phyloP scores from a whole-genome alignment of 2,888 invertebrate species.

The Ceriagrion tenellum region DNA sequence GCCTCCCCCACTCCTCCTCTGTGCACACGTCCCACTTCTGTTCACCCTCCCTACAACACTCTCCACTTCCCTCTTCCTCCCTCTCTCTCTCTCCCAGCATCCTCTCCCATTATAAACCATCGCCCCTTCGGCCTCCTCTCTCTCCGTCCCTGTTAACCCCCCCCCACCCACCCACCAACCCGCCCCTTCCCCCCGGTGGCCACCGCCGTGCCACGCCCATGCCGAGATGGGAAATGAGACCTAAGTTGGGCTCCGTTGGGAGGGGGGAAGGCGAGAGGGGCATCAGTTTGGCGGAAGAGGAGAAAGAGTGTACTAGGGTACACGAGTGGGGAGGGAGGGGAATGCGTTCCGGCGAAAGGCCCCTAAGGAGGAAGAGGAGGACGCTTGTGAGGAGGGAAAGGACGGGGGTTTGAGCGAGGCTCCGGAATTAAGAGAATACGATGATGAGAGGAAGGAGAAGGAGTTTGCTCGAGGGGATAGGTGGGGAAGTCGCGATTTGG shows the following conservation, averaged over 20 bases:
- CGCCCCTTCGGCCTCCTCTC: background rate
- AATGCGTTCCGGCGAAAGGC: background rate
- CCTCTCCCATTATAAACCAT: background rate
- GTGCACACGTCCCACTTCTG: background rate
- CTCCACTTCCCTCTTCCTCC: background rate
- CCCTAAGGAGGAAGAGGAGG: background rate
- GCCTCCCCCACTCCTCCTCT: background rate
- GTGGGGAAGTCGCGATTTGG: background rate
- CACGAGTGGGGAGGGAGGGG: background rate
- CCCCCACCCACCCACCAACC: conserved; percentile 48
- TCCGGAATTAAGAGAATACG: background rate
- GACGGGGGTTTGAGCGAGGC: background rate
- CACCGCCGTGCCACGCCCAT: conserved; percentile 14
- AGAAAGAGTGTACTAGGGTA: background rate
- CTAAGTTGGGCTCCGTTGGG: background rate
- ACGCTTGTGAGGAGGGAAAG: no score
- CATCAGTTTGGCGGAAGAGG: background rate
- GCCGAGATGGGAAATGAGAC: conserved; percentile 41
- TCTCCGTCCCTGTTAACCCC: background rate
- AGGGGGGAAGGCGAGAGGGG: background rate
- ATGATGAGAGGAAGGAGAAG: background rate
- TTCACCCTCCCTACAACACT: background rate
- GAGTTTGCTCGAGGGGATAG: no score
- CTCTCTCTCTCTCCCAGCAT: background rate
- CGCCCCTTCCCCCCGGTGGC: conserved; percentile 67